Base-by-base conservation (phyloP, 2,888 invertebrate species). In the Ichneumoninae sp. region DNA sequence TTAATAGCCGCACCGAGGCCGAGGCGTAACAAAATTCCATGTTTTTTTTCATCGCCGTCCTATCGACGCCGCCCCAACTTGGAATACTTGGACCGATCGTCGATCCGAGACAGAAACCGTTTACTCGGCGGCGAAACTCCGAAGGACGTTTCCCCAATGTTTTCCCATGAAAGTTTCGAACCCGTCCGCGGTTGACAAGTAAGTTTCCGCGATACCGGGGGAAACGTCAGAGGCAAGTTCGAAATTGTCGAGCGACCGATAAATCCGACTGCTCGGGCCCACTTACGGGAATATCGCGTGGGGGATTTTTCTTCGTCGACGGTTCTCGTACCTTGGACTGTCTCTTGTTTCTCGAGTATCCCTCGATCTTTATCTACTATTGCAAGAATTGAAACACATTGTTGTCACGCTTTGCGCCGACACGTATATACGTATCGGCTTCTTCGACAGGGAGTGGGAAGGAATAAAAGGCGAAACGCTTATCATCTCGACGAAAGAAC, bases 401-500 rank as follows among this genome's bases (percentile, higher is more conserved):
- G 33, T 63, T 33, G 63, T 63, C 33, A 63, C 63, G n/a, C n/a
- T n/a, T 33, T 22, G 30, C 30, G n/a, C 16, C 6, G 63, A 33
- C 30, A 30, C 26, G 22, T 30, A 22, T 54, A 54, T 30, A 30
- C 1, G 13, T 60, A 16, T 7, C 26, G 3, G 16, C 30, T 16
- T 16, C 63, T 63, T 63, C 16, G 33, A 30, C 16, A 33, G 7
- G 8, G n/a, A 63, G 16, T 47, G 44, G 44, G 47, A 22, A 65
- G 6, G 74, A 65, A 65, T 75, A 33, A 4, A 33, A 30, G 50
- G 19, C 75, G 36, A 66, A 52, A 54, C 52, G 52, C 66, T 66
- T 76, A 54, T 76, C 52, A 66, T 65, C 75, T 76, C 66, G 75
- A 54, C 52, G n/a, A 76, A 54, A 76, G 36, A 66, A 76, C 66